These are phyloP conservation scores for Neuroterus valhalla DNA, from an alignment of 1,140 invertebrate genomes.

Conservation along the genomic window DNA sequence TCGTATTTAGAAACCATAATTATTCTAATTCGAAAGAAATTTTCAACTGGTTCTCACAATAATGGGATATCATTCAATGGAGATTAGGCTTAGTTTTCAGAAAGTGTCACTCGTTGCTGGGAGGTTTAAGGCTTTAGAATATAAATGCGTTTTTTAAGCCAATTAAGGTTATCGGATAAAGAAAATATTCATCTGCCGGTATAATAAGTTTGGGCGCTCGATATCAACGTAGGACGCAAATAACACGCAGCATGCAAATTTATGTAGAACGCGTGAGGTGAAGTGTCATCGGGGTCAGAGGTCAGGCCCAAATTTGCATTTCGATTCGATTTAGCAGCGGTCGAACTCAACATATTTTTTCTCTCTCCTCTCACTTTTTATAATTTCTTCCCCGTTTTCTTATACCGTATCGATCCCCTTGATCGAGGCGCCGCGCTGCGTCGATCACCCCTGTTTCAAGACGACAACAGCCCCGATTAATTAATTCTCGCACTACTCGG, in stretches of 20 bases:
- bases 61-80: not conserved
- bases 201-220: slow-evolving; percentile 54
- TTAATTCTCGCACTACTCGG: slow-evolving; percentile 15
- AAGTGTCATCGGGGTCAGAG: slow-evolving; percentile 57
- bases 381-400: slow-evolving; percentile 11
- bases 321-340: slow-evolving; percentile 63
- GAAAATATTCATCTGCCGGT: slow-evolving; percentile 60
- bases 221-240: slow-evolving; percentile 48
- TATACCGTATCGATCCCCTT: not conserved
- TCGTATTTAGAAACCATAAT: too few relatives aligned
- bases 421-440: not conserved
- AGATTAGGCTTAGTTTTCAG: not conserved
- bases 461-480: slow-evolving; percentile 1
- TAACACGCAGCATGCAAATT: slow-evolving; percentile 65
- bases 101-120: too few relatives aligned
- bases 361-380: not conserved
- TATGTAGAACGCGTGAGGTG: slow-evolving; percentile 62
- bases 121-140: slow-evolving; percentile 29
- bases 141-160: slow-evolving; percentile 53
- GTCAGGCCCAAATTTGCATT: slow-evolving; percentile 62
- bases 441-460: not conserved
- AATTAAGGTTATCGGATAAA: slow-evolving; percentile 61
- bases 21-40: too few relatives aligned
- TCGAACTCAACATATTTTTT: slow-evolving; percentile 41
- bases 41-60: too few relatives aligned